Evolutionary conservation across 2,888 invertebrate species (phyloP), one percentile per base, ranked within the genome.

Genomic region (Lasioglossum leucozonium): DNA sequence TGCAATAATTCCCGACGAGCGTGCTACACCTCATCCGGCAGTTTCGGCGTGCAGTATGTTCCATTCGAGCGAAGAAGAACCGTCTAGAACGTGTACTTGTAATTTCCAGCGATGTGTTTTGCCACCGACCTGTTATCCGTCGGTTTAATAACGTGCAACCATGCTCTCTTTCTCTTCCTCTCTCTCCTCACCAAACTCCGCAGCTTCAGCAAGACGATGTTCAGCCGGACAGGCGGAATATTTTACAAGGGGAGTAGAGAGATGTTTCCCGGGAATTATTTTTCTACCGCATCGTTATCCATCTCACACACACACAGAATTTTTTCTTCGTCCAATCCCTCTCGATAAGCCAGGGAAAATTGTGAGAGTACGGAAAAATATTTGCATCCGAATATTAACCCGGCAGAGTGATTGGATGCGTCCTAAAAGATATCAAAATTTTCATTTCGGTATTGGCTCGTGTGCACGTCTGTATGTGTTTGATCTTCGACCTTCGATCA

Each of bases 71-170:
- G 42, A n/a, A 47, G 72, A 18, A 30, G 4, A 62, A 22, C 26
- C 11, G 16, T 11, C 47, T 26, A 26, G 40, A 30, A 47, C 42
- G 79, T 34, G 47, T 62, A 44, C 79, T 85, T 74, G 85, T 82
- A 83, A 83, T 85, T 79, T 74, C 69, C 83, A 51, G 51, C 72
- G 83, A 83, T 85, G 72, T 62, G 75, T 85, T 78, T 75, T 47
- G 51, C 55, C 22, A 47, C 65, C 18, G 65, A 42, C 73, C 75
- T 74, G 78, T 83, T 85, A 78, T 58, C 47, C 51, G 76, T 72
- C 67, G 72, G 72, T 78, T 55, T 44, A 72, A 79, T 72, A 79
- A 42, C 72, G 47, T 51, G 18, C 16, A 40, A 22, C 44, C 76
- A 47, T 44, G 69, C 42, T 67, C 47, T 47, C 5, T 16, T 16